Percentiles rank a stretch among this genome's conserved stretches.
Evolutionary conservation across 2,797 vertebrate genomes (phyloP).

Genomic region (Paratrypauchen microcephalus): DNA sequence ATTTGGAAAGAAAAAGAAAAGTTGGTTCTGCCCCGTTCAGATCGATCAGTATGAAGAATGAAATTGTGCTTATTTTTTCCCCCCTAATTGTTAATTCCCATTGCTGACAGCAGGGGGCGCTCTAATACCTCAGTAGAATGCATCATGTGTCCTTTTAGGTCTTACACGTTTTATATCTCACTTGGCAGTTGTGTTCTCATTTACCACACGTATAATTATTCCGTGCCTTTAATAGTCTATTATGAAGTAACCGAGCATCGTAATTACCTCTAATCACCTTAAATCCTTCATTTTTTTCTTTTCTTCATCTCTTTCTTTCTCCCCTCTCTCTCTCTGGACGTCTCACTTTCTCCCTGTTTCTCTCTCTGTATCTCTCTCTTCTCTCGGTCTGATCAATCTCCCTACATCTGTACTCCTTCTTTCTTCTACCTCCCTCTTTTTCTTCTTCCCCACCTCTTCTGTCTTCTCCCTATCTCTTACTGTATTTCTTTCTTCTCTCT

Average conservation of each 20-base stretch:
- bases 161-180: background rate
- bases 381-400: background rate
- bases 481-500: background rate
- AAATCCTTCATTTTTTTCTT: background rate
- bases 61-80: too few relatives aligned
- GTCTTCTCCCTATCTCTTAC: background rate
- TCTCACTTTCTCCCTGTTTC: conserved; percentile 1
- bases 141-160: too few relatives aligned
- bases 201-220: background rate
- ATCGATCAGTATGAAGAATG: too few relatives aligned
- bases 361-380: background rate
- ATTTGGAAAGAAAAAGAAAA: too few relatives aligned
- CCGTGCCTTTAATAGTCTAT: background rate
- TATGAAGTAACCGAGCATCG: background rate
- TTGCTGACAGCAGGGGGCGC: too few relatives aligned
- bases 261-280: conserved; percentile 3
- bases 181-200: background rate
- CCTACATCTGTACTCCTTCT: background rate
- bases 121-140: too few relatives aligned
- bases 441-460: background rate
- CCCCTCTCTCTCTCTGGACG: background rate
- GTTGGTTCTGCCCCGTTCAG: too few relatives aligned
- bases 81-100: too few relatives aligned
- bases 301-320: background rate
- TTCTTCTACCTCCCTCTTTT: background rate